A percentile compares a stretch with the other conserved stretches of the same genome.
phyloP scores from a whole-genome alignment of 2,888 invertebrate genomes.

The Drosophila limbata region DNA sequence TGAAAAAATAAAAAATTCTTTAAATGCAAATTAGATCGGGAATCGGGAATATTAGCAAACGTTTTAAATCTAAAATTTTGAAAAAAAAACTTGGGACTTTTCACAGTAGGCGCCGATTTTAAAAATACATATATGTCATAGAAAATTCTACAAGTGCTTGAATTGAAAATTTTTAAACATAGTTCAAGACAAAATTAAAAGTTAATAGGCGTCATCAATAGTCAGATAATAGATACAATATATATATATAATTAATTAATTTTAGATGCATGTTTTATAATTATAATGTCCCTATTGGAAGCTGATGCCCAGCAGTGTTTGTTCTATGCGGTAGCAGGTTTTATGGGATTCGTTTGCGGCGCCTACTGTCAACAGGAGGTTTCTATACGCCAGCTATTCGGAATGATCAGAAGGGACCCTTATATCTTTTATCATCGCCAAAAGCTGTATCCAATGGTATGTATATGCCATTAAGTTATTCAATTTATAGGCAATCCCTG shows the following conservation, averaged over 20 bases:
- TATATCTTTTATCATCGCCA: constrained; percentile 62
- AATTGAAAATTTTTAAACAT: neutral
- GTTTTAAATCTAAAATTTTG: neutral
- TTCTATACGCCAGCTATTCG: constrained; percentile 49
- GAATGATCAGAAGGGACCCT: constrained; percentile 54
- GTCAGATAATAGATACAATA: neutral
- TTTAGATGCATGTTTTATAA: neutral
- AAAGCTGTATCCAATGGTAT: constrained; percentile 63
- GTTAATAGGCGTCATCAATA: constrained; percentile 17
- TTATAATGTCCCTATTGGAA: constrained; percentile 25
- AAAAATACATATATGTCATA: neutral
- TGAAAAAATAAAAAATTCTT: neutral
- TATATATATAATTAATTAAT: neutral
- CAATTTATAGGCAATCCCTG: too few species aligned
- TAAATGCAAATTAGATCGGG: too few species aligned
- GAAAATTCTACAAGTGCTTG: constrained; percentile 9
- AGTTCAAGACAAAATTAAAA: constrained; percentile 35
- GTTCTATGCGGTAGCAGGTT: constrained; percentile 51
- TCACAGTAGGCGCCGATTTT: constrained; percentile 14
- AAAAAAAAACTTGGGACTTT: neutral
- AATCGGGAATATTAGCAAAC: too few species aligned
- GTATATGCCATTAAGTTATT: neutral
- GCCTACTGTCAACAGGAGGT: constrained; percentile 63
- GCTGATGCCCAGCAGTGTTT: constrained; percentile 41
- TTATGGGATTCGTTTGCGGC: constrained; percentile 62